Conservation (phyloP, 2,888 invertebrate genomes). For the Melanchra persicariae region DNA sequence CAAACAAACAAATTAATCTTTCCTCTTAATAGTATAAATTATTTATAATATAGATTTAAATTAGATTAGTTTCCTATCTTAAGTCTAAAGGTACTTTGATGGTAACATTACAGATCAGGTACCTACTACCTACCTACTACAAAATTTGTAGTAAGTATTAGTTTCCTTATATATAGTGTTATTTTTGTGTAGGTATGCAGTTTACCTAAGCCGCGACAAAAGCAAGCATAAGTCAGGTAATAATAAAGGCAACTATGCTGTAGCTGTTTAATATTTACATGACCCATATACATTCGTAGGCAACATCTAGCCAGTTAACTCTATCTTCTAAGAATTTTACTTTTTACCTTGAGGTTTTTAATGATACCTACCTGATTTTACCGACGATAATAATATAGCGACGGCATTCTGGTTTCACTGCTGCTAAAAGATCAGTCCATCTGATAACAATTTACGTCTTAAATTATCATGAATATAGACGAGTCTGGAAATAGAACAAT, state of each 20-base stretch:
- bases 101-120: too few relatives aligned
- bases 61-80: too few relatives aligned
- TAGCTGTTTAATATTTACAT: slow-evolving; percentile 45
- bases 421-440: slow-evolving; percentile 29
- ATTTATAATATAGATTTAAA: too few relatives aligned
- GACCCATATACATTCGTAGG: slow-evolving; percentile 21
- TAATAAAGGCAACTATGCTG: neutral
- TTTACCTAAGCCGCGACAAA: neutral
- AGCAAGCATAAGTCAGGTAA: neutral
- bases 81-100: too few relatives aligned
- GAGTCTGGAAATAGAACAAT: slow-evolving; percentile 69
- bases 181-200: too few relatives aligned
- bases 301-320: slow-evolving; percentile 15
- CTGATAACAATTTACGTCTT: slow-evolving; percentile 44
- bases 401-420: slow-evolving; percentile 37
- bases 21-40: too few relatives aligned
- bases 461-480: slow-evolving; percentile 40
- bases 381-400: slow-evolving; percentile 37
- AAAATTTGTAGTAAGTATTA: too few relatives aligned
- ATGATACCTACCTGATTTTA: slow-evolving; percentile 32
- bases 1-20: too few relatives aligned
- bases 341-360: slow-evolving; percentile 53
- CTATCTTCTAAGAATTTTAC: slow-evolving; percentile 35
- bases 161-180: too few relatives aligned
- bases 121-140: too few relatives aligned